phyloP scores from a whole-genome alignment of 2,888 invertebrate genomes.

The Troglohyphantes excavatus region DNA sequence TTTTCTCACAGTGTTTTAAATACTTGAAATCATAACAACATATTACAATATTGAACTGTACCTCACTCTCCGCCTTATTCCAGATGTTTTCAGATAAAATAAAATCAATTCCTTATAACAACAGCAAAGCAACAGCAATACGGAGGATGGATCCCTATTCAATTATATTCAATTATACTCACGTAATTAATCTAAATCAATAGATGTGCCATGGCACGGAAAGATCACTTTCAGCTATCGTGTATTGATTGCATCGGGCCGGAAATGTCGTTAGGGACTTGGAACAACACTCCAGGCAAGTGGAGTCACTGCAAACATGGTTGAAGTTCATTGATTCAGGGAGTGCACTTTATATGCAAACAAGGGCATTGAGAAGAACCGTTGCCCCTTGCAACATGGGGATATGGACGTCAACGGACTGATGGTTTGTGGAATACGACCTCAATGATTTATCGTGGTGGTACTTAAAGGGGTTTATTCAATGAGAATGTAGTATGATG shows the following conservation, averaged over 20 bases:
- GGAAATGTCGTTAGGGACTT: background rate
- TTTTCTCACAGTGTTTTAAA: no score
- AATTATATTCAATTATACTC: background rate
- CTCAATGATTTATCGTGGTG: no score
- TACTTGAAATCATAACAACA: no score
- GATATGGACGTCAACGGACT: no score
- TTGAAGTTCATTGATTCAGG: background rate
- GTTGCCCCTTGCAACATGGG: background rate
- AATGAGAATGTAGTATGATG: no score
- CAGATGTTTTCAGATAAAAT: no score
- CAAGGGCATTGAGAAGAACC: background rate
- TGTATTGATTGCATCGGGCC: background rate
- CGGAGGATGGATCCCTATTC: background rate
- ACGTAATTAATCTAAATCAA: constrained; percentile 9
- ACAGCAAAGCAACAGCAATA: no score
- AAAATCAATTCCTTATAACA: no score
- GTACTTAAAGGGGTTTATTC: no score
- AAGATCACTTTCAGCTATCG: constrained; percentile 6
- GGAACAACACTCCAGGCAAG: background rate
- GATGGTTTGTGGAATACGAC: no score
- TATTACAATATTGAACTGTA: no score
- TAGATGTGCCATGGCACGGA: background rate
- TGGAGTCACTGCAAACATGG: background rate
- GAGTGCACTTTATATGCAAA: constrained; percentile 4
- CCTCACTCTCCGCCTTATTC: no score